A percentile compares a stretch with the other conserved stretches of the same genome.
Evolutionary conservation across 2,797 vertebrate species (phyloP).

Genomic region (Lacerta viridis): DNA sequence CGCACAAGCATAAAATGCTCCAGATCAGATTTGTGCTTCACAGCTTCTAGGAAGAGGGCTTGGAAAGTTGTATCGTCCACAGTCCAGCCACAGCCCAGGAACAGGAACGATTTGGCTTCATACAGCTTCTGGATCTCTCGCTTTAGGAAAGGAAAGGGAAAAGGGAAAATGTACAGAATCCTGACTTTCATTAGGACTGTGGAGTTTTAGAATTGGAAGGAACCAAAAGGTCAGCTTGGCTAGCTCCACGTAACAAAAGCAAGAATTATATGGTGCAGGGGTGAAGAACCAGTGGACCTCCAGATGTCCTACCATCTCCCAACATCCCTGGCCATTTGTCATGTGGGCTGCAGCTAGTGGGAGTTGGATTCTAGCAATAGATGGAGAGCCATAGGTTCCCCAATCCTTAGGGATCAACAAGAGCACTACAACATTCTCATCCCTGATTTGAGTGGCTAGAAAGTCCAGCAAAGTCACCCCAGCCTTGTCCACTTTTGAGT

Average conservation of each 20-base stretch:
- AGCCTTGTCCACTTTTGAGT: background rate
- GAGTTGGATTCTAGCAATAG: too few species aligned
- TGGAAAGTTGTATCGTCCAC: conserved; percentile 98
- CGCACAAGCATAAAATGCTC: conserved; percentile 98
- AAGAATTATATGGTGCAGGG: too few species aligned
- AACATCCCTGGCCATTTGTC: too few species aligned
- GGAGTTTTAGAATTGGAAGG: background rate
- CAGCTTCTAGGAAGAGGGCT: conserved; percentile 94
- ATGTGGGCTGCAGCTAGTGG: too few species aligned
- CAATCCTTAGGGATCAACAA: too few species aligned
- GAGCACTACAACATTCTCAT: too few species aligned
- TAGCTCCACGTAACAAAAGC: background rate
- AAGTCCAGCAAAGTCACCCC: background rate
- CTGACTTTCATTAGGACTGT: background rate
- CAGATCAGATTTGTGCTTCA: conserved; percentile 95
- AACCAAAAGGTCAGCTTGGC: background rate
- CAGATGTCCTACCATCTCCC: too few species aligned
- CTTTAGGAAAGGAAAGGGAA: conserved; percentile 74
- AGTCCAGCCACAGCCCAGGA: conserved; percentile 95
- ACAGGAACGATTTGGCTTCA: conserved; percentile 94
- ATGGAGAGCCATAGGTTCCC: too few species aligned
- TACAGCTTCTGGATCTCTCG: conserved; percentile 98
- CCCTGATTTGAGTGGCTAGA: too few species aligned
- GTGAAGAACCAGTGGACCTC: too few species aligned
- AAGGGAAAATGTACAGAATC: conserved; percentile 42